Percentiles rank a stretch among this genome's conserved stretches.
Evolutionary conservation across 2,888 invertebrate genomes (phyloP).

Genomic region (Crematogaster levior): DNA sequence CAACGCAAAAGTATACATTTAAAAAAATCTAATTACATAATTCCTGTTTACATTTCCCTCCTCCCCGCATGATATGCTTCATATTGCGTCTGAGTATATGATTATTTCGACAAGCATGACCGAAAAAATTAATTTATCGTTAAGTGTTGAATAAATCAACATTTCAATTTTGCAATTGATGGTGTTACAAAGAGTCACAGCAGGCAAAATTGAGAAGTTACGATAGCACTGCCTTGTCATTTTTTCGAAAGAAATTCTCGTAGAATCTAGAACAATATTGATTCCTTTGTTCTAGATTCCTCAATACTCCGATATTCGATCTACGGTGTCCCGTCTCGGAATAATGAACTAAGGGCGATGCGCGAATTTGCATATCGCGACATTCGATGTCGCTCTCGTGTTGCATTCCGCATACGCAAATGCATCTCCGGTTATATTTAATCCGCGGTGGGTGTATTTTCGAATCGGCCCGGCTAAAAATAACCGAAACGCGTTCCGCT

Average conservation of each 20-base stretch:
- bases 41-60: background rate
- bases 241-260: background rate
- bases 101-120: background rate
- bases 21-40: background rate
- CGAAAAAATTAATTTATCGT: background rate
- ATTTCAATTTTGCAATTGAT: background rate
- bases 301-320: background rate
- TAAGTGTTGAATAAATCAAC: too few relatives aligned
- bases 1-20: background rate
- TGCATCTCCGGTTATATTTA: constrained; percentile 76
- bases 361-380: constrained; percentile 61
- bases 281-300: background rate
- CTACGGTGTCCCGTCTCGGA: background rate
- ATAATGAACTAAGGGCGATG: background rate
- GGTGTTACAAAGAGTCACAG: background rate
- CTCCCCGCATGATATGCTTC: background rate
- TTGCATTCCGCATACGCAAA: constrained; percentile 66
- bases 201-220: background rate
- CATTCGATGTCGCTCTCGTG: constrained; percentile 56
- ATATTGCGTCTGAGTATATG: background rate
- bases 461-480: constrained; percentile 75
- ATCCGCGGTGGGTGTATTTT: constrained; percentile 76
- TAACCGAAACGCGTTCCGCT: constrained; percentile 73
- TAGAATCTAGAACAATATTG: background rate
- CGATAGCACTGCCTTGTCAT: background rate